Conservation (phyloP, 2,113 vertebrate species). For the Pedionomus torquatus region DNA sequence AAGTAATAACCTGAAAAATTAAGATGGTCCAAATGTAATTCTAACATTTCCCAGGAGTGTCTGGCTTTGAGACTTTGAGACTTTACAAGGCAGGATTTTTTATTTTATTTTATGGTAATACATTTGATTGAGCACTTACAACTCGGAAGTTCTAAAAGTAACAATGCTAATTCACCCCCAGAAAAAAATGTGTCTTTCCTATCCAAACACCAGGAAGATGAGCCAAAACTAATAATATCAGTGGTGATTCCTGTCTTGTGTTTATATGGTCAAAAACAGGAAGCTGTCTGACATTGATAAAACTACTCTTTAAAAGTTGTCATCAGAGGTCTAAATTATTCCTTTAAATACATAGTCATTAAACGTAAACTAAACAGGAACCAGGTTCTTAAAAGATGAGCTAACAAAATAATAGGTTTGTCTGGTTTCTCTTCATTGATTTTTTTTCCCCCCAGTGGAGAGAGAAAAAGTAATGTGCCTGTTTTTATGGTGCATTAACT, state of each 20-base stretch:
- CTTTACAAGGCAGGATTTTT: neutral
- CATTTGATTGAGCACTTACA: neutral
- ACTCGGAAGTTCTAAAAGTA: neutral
- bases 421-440: neutral
- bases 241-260: neutral
- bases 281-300: slow-evolving; percentile 58
- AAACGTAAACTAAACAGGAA: neutral
- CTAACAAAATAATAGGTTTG: slow-evolving; percentile 4
- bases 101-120: neutral
- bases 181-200: neutral
- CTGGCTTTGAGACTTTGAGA: slow-evolving; percentile 6
- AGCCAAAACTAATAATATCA: slow-evolving; percentile 14
- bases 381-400: neutral
- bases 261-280: neutral
- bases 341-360: neutral
- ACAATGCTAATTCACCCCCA: neutral
- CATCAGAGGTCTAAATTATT: slow-evolving; percentile 24
- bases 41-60: neutral
- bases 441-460: neutral
- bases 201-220: neutral
- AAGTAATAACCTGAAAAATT: slow-evolving; percentile 23
- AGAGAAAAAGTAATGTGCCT: neutral
- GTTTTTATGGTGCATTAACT: neutral
- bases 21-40: neutral
- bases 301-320: slow-evolving; percentile 20